Conservation (phyloP, 2,113 vertebrate genomes). For the Neogobius melanostomus region DNA sequence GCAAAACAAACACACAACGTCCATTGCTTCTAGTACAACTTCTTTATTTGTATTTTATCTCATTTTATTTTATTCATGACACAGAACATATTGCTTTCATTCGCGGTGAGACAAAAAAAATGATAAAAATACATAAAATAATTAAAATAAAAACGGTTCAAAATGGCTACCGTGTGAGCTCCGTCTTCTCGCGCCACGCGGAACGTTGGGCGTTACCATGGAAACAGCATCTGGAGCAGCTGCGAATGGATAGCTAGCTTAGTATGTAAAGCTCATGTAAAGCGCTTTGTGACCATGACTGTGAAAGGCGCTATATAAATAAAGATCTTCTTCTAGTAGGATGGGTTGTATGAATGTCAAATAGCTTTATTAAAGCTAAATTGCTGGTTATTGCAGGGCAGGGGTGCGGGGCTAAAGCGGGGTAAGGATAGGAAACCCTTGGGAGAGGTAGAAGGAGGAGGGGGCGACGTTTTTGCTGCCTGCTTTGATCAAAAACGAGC, state of each 20-base stretch:
- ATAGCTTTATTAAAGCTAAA: conserved; percentile 31
- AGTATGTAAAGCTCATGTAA: no score
- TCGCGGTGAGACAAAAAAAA: no score
- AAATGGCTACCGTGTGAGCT: conserved; percentile 59
- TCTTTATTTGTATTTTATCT: background rate
- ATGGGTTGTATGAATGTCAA: conserved; percentile 30
- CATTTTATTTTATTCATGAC: conserved; percentile 36
- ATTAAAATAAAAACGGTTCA: conserved; percentile 16
- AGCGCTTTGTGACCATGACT: no score
- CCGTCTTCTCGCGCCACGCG: conserved; percentile 11
- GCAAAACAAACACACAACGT: conserved; percentile 61
- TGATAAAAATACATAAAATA: background rate
- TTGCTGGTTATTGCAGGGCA: conserved; percentile 1
- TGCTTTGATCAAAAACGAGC: conserved; percentile 46
- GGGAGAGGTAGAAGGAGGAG: conserved; percentile 3
- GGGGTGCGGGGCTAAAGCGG: conserved; percentile 11
- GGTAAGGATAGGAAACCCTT: conserved; percentile 11
- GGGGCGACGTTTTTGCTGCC: conserved; percentile 4
- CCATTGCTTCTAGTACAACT: background rate
- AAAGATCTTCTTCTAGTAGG: no score
- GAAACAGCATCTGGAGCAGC: conserved; percentile 59
- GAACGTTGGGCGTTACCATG: conserved; percentile 46
- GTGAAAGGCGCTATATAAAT: no score
- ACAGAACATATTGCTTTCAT: conserved; percentile 16
- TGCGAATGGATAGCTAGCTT: conserved; percentile 14